Evolutionary conservation across 2,888 invertebrate genomes (phyloP).

Genomic region (Diplolepis rosae): DNA sequence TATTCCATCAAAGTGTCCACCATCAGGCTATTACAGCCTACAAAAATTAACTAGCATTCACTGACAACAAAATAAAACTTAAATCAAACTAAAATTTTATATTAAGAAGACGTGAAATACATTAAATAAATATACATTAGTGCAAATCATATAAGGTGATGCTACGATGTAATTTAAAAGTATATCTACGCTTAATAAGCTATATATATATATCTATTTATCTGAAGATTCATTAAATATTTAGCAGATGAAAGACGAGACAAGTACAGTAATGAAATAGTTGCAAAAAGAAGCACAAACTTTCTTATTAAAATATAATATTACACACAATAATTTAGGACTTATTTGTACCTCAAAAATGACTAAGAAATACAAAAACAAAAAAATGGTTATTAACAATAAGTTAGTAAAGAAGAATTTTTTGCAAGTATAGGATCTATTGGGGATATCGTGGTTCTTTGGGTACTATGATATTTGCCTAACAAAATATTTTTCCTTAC

Average conservation of each 20-base stretch:
- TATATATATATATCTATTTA: neutral
- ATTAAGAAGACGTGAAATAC: neutral
- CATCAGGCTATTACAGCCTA: neutral
- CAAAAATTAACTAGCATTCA: neutral
- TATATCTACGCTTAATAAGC: neutral
- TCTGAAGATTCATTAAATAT: neutral
- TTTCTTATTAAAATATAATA: neutral
- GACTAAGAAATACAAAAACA: neutral
- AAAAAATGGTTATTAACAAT: neutral
- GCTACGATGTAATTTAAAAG: neutral
- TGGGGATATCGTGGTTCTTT: constrained; percentile 15
- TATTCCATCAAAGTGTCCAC: neutral
- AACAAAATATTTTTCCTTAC: neutral
- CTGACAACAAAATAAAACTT: neutral
- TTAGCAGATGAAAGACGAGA: neutral
- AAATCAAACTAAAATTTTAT: neutral
- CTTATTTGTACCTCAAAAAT: neutral
- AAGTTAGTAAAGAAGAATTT: neutral
- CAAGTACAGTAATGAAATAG: neutral
- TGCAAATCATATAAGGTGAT: neutral
- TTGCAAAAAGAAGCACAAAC: neutral
- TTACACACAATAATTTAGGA: neutral
- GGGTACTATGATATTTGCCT: neutral
- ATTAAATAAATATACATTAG: neutral
- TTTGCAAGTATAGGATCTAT: constrained; percentile 16